phyloP scores from a whole-genome alignment of 2,888 invertebrate genomes.

The Acholoe squamosa region DNA sequence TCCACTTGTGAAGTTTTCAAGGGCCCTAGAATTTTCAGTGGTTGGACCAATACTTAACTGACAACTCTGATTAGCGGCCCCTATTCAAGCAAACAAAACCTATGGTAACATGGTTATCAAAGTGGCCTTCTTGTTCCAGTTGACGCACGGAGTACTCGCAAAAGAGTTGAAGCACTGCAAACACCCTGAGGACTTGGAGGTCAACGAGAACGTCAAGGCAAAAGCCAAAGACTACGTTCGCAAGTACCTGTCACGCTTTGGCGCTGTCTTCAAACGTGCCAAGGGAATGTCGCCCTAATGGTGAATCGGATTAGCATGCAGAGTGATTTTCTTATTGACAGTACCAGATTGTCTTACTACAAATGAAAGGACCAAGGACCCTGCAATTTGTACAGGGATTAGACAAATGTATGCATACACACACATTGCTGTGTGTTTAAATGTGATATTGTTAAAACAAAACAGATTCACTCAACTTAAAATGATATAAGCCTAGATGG shows the following conservation, averaged over 20 bases:
- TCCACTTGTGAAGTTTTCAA: no score
- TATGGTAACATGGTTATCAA: constrained; percentile 24
- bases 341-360: background rate
- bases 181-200: constrained; percentile 92
- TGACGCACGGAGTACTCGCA: constrained; percentile 96
- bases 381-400: background rate
- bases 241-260: constrained; percentile 98
- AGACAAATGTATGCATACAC: background rate
- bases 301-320: no score
- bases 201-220: constrained; percentile 94
- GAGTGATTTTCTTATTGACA: background rate
- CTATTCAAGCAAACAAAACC: no score
- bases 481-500: background rate
- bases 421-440: background rate
- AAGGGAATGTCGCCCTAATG: constrained; percentile 12
- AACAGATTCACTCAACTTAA: background rate
- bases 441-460: background rate
- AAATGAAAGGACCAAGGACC: background rate
- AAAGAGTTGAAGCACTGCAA: constrained; percentile 97
- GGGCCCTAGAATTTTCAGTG: no score
- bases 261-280: constrained; percentile 87
- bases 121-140: constrained; percentile 85
- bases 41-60: no score
- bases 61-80: no score
- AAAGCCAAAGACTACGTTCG: constrained; percentile 97